Conservation (phyloP, 2,797 vertebrate genomes). For the Sebastolobus alascanus region DNA sequence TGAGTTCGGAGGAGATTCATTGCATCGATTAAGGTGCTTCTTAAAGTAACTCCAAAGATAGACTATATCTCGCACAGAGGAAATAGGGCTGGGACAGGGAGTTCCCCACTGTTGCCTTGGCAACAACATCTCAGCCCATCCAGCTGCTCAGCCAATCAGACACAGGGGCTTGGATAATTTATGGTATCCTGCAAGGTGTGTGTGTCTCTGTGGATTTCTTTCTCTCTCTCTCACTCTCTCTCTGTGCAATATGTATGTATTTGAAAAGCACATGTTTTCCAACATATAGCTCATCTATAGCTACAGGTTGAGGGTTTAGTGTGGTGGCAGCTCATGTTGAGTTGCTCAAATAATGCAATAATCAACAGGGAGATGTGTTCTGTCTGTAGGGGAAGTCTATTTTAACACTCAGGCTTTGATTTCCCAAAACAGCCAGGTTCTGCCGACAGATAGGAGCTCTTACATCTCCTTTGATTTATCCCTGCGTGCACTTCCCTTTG, state of each 20-base stretch:
- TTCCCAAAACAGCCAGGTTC: slow-evolving; percentile 50
- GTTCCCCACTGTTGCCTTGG: slow-evolving; percentile 77
- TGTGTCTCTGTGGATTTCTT: slow-evolving; percentile 39
- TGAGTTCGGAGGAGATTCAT: background rate
- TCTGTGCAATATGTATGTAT: slow-evolving; percentile 16
- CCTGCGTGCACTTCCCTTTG: slow-evolving; percentile 69
- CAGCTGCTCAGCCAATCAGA: slow-evolving; percentile 80
- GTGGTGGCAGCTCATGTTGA: background rate
- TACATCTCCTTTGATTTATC: slow-evolving; percentile 79
- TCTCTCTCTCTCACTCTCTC: slow-evolving; percentile 27
- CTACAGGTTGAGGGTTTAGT: slow-evolving; percentile 25
- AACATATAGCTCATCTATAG: slow-evolving; percentile 7
- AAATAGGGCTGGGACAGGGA: slow-evolving; percentile 63
- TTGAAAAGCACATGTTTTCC: background rate
- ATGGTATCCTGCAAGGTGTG: slow-evolving; percentile 70
- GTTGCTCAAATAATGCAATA: slow-evolving; percentile 4
- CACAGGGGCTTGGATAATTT: slow-evolving; percentile 71
- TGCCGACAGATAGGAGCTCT: slow-evolving; percentile 46
- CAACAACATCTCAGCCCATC: slow-evolving; percentile 82
- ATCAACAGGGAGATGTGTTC: slow-evolving; percentile 1
- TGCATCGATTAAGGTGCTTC: slow-evolving; percentile 26
- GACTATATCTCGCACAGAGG: slow-evolving; percentile 12
- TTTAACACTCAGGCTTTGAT: slow-evolving; percentile 56
- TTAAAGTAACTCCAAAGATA: slow-evolving; percentile 21
- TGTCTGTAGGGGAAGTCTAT: slow-evolving; percentile 43